Evolutionary conservation across 2,797 vertebrate species (phyloP).

Genomic region (Lepus townsendii): DNA sequence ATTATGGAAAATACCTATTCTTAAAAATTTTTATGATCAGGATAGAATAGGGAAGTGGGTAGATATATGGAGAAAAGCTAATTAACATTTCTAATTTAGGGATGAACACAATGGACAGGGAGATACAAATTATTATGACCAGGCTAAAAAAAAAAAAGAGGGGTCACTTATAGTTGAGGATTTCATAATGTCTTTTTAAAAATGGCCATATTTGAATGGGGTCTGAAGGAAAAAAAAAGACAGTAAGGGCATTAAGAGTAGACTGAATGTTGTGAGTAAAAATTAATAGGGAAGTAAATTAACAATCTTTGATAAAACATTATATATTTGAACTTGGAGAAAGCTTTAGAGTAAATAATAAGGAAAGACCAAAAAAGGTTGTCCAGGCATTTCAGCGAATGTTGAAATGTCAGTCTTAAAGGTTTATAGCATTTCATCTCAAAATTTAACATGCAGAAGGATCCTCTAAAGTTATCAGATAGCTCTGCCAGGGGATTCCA

Average conservation of each 20-base stretch:
- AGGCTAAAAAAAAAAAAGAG: conserved; percentile 11
- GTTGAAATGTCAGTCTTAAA: background rate
- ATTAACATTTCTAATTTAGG: conserved; percentile 34
- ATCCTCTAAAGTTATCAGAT: background rate
- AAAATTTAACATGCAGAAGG: background rate
- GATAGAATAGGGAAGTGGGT: background rate
- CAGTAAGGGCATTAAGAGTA: background rate
- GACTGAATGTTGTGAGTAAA: conserved; percentile 1
- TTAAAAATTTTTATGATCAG: background rate
- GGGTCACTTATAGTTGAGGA: background rate
- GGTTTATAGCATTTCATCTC: background rate
- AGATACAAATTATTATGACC: conserved; percentile 5
- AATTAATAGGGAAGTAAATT: conserved; percentile 38
- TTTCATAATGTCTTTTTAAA: background rate
- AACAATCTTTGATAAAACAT: background rate
- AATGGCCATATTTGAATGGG: background rate
- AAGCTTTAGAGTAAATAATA: conserved; percentile 33
- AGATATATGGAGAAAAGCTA: conserved; percentile 25
- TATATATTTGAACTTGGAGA: conserved; percentile 42
- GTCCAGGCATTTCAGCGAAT: conserved; percentile 13
- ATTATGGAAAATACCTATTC: background rate
- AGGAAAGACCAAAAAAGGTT: conserved; percentile 4
- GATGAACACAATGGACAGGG: background rate
- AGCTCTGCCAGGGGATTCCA: too few relatives aligned
- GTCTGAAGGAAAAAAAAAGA: background rate